Evolutionary conservation across 1,140 invertebrate species (phyloP), one percentile per base, ranked within the genome.

Genomic region (Helicoverpa zea): DNA sequence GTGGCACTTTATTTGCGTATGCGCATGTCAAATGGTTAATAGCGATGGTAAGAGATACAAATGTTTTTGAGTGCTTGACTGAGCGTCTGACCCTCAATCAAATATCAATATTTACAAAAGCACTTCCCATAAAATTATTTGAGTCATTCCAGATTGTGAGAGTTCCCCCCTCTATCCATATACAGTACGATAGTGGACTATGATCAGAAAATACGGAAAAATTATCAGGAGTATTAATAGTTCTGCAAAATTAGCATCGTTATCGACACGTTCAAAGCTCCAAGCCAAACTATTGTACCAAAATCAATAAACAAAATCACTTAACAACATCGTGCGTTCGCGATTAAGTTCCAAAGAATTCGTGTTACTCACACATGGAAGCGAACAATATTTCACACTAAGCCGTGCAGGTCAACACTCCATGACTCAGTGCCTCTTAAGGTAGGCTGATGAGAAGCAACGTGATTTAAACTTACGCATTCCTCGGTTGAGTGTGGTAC

Each of bases 371-470:
- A 72, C 68, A 72, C 68, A 72, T 54, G n/a, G 49, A 70, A 70
- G 68, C 49, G 52, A 29, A 51, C 49, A 72, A 52, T 72, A 72
- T 72, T 52, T 72, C 68, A 72, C 68, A 72, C 49, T 72, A 72
- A 52, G 49, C 49, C 68, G 52, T 10, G 4, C 73, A 72, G 84
- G 84, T 85, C 84, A 85, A 85, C 82, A 85, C 35, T 73, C 81
- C 52, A 66, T 85, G 84, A 85, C 58, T 85, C 84, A 85, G 43
- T 58, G 12, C 18, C 58, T 68, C 64, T 70, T 68, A 75, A 85
- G 84, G 84, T 85, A 35, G 81, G 16, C 35, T 64, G 74, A 77
- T 64, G 74, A 64, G 80, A 51, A 30, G 47, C 72, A 54, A 61
- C 23, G 18, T 30, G 61, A 79, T 68, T 63, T 63, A 80, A 78